Evolutionary conservation across 2,113 vertebrate species (phyloP).

Genomic region (Haemorhous mexicanus): DNA sequence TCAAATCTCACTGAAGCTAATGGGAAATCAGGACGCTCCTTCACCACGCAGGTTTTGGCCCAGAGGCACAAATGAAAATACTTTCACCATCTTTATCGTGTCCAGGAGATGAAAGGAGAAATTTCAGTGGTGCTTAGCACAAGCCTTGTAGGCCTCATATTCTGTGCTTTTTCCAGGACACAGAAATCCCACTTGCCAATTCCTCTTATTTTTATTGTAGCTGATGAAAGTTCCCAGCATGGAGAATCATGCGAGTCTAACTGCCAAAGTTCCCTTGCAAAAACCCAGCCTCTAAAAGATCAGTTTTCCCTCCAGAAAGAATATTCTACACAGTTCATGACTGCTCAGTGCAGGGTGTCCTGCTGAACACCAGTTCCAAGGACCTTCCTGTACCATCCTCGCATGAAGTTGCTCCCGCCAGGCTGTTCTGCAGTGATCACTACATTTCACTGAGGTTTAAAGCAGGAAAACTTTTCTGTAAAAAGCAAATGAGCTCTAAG

Average conservation of each 20-base stretch:
- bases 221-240: constrained; percentile 38
- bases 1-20: constrained; percentile 49
- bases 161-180: not conserved
- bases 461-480: not conserved
- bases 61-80: constrained; percentile 53
- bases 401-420: not conserved
- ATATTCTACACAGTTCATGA: not conserved
- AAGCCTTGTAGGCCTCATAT: not conserved
- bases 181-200: not conserved
- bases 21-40: constrained; percentile 31
- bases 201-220: constrained; percentile 41
- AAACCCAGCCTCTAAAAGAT: not conserved
- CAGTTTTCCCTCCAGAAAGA: not conserved
- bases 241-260: constrained; percentile 3
- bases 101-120: constrained; percentile 57
- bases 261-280: not conserved
- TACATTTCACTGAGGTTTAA: not conserved
- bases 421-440: not conserved
- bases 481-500: not conserved
- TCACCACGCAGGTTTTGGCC: not conserved
- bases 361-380: not conserved
- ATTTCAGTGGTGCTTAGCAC: not conserved
- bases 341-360: not conserved
- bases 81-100: constrained; percentile 33
- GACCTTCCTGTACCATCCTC: not conserved